phyloP scores from a whole-genome alignment of 2,113 vertebrate genomes.

The Callionymus lyra region DNA sequence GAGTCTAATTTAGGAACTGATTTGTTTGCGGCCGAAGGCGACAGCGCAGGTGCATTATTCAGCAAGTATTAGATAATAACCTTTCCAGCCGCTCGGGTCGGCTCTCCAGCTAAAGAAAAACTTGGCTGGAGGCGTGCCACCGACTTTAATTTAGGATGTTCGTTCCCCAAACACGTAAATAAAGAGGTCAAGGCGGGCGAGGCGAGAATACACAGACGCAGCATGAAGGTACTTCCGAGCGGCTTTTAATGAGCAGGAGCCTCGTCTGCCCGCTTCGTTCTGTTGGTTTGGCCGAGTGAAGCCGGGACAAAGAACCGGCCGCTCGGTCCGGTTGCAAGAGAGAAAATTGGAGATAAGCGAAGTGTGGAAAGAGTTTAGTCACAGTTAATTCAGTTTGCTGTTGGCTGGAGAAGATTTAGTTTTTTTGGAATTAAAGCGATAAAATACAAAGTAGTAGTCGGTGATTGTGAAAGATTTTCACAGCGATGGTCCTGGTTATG shows the following conservation, averaged over 20 bases:
- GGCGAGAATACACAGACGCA: constrained; percentile 54
- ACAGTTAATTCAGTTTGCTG: no score
- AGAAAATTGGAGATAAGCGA: constrained; percentile 10
- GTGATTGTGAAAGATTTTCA: no score
- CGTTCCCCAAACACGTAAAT: constrained; percentile 54
- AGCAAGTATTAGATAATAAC: constrained; percentile 36
- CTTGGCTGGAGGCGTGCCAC: constrained; percentile 41
- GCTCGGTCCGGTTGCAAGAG: constrained; percentile 4
- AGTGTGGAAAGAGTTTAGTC: no score
- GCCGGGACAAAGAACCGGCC: constrained; percentile 7
- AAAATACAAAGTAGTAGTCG: no score
- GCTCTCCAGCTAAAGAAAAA: constrained; percentile 16
- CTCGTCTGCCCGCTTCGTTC: constrained; percentile 35
- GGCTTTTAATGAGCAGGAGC: constrained; percentile 41
- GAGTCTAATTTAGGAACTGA: constrained; percentile 19
- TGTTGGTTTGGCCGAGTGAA: constrained; percentile 20
- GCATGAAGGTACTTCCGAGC: constrained; percentile 32
- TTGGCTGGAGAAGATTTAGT: no score
- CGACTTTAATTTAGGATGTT: constrained; percentile 63
- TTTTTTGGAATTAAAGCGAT: no score
- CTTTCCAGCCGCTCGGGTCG: constrained; percentile 32
- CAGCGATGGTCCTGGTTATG: no score
- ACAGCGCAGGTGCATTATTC: constrained; percentile 34
- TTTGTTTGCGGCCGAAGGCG: constrained; percentile 19
- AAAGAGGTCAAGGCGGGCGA: constrained; percentile 58